phyloP scores from a whole-genome alignment of 2,888 invertebrate genomes.

The Thysanoteuthis rhombus region DNA sequence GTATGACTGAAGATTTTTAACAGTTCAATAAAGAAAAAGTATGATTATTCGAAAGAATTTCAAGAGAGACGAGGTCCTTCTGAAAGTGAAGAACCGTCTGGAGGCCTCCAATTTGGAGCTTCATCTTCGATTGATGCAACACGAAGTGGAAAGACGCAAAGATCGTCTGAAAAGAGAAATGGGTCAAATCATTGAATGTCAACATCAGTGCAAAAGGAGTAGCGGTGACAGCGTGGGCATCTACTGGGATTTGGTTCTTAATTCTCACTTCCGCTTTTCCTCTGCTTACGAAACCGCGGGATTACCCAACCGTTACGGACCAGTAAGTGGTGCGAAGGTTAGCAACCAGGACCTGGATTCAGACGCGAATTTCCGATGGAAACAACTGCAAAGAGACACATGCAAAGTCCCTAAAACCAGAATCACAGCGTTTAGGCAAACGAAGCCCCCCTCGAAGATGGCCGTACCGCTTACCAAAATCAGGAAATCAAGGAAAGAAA shows the following conservation, averaged over 20 bases:
- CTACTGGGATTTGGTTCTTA: slow-evolving; percentile 23
- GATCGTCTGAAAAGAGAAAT: not conserved
- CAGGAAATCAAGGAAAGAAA: not conserved
- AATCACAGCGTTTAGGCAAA: not conserved
- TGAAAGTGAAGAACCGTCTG: slow-evolving; percentile 17
- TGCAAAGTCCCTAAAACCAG: not conserved
- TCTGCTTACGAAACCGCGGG: not conserved
- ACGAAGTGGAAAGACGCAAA: not conserved
- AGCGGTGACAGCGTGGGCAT: slow-evolving; percentile 19
- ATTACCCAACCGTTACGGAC: not conserved
- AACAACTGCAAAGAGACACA: not conserved
- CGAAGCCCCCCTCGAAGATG: not conserved
- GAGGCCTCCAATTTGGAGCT: slow-evolving; percentile 13
- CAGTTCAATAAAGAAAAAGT: not conserved
- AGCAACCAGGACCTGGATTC: not conserved
- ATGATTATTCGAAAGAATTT: not conserved
- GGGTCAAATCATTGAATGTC: not conserved
- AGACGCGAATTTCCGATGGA: not conserved
- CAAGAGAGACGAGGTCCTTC: slow-evolving; percentile 13
- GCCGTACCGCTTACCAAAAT: not conserved
- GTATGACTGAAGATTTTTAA: not conserved
- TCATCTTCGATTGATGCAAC: not conserved
- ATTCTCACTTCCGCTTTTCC: not conserved
- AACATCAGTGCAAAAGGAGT: not conserved
- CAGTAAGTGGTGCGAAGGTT: not conserved